These are phyloP conservation scores for Neopelma chrysocephalum DNA, from an alignment of 2,797 vertebrate species.

Conservation along the genomic window DNA sequence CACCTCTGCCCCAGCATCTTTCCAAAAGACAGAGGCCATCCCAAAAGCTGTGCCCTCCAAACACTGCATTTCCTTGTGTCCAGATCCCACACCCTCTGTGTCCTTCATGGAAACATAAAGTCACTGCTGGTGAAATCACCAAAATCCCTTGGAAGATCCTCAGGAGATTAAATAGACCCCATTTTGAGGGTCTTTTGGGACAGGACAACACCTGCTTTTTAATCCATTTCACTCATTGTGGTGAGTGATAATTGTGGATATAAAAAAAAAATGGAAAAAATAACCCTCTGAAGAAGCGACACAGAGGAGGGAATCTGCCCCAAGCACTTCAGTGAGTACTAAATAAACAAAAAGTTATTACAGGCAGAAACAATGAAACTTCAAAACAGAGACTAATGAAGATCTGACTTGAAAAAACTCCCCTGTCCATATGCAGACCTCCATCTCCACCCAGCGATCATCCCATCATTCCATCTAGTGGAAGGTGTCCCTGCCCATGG, in stretches of 20 bases:
- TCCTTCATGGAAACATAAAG: neutral
- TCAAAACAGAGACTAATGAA: neutral
- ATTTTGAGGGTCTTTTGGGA: neutral
- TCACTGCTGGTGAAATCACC: neutral
- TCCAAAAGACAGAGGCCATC: neutral
- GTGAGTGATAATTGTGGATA: neutral
- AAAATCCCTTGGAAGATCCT: neutral
- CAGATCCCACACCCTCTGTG: neutral
- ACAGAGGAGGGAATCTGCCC: neutral
- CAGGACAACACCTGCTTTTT: neutral
- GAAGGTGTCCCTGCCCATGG: neutral
- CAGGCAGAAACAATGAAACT: neutral
- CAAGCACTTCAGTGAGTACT: rapidly evolving
- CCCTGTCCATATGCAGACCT: neutral
- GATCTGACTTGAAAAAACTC: neutral
- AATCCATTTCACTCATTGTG: neutral
- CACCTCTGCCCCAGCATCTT: neutral
- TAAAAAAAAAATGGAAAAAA: neutral
- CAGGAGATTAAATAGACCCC: neutral
- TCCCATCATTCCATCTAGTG: neutral
- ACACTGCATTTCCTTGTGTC: neutral
- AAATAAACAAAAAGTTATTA: neutral
- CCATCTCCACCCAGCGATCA: neutral
- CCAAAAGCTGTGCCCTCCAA: neutral
- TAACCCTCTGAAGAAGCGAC: neutral